phyloP scores from a whole-genome alignment of 2,113 vertebrate species.

The Penelope pileata region DNA sequence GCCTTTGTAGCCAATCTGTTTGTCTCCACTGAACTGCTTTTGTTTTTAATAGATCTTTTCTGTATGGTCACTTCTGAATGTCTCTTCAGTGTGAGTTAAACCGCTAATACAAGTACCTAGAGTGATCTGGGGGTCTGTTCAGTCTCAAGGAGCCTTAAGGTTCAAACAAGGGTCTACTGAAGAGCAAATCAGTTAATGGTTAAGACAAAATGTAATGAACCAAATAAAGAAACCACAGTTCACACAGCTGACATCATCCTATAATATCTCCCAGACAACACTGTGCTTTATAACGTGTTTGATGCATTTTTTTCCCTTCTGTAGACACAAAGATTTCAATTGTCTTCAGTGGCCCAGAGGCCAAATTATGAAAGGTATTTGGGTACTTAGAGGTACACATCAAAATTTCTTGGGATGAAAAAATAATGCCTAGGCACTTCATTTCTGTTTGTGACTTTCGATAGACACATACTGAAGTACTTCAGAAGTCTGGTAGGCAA shows the following conservation, averaged over 20 bases:
- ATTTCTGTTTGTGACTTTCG: background rate
- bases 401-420: background rate
- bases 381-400: background rate
- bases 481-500: background rate
- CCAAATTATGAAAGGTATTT: constrained; percentile 38
- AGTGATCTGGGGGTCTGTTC: constrained; percentile 73
- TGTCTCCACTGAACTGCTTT: constrained; percentile 73
- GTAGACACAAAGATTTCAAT: constrained; percentile 69
- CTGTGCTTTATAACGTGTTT: constrained; percentile 62
- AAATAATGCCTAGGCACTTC: background rate
- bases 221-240: constrained; percentile 79
- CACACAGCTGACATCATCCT: constrained; percentile 77
- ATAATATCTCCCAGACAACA: constrained; percentile 75
- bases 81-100: constrained; percentile 73
- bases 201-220: constrained; percentile 73
- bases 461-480: background rate
- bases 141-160: constrained; percentile 75
- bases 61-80: constrained; percentile 73
- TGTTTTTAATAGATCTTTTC: constrained; percentile 60
- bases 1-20: constrained; percentile 64
- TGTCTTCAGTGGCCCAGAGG: constrained; percentile 48
- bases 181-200: constrained; percentile 74
- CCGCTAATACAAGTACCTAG: constrained; percentile 68
- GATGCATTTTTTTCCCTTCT: constrained; percentile 28
- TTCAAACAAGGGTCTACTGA: constrained; percentile 71